These are phyloP conservation scores for Tetragnatha versicolor DNA, from an alignment of 1,140 invertebrate species.

Conservation along the genomic window DNA sequence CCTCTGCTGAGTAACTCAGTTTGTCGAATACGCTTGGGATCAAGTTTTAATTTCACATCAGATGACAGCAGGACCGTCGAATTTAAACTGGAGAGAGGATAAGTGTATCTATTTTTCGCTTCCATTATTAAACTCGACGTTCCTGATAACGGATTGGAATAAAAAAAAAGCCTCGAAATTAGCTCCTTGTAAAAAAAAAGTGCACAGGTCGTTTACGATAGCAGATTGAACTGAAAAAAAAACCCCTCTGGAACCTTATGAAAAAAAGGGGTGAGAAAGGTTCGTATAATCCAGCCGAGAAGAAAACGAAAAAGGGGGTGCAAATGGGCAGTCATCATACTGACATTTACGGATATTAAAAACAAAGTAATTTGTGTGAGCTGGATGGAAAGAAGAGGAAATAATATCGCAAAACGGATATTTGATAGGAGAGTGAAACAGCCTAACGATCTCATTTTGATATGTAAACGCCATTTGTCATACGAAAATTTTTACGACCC, in stretches of 20 bases:
- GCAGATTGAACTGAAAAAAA: slow-evolving; percentile 50
- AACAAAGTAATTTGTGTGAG: slow-evolving; percentile 51
- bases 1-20: too few relatives aligned
- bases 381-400: slow-evolving; percentile 37
- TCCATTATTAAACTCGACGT: background rate
- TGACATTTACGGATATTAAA: slow-evolving; percentile 50
- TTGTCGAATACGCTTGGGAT: too few relatives aligned
- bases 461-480: slow-evolving; percentile 55
- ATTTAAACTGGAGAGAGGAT: background rate
- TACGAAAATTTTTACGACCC: slow-evolving; percentile 49
- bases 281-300: slow-evolving; percentile 5
- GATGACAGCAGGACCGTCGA: too few relatives aligned
- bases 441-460: slow-evolving; percentile 52
- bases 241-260: background rate
- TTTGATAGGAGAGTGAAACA: slow-evolving; percentile 48
- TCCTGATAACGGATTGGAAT: slow-evolving; percentile 32
- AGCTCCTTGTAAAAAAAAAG: slow-evolving; percentile 14
- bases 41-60: too few relatives aligned
- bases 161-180: slow-evolving; percentile 47
- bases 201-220: slow-evolving; percentile 34
- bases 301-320: background rate
- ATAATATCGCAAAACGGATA: slow-evolving; percentile 54
- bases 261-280: background rate
- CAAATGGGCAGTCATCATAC: slow-evolving; percentile 46
- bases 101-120: background rate